Evolutionary conservation across 2,113 vertebrate genomes (phyloP).

Genomic region (Callocephalon fimbriatum): DNA sequence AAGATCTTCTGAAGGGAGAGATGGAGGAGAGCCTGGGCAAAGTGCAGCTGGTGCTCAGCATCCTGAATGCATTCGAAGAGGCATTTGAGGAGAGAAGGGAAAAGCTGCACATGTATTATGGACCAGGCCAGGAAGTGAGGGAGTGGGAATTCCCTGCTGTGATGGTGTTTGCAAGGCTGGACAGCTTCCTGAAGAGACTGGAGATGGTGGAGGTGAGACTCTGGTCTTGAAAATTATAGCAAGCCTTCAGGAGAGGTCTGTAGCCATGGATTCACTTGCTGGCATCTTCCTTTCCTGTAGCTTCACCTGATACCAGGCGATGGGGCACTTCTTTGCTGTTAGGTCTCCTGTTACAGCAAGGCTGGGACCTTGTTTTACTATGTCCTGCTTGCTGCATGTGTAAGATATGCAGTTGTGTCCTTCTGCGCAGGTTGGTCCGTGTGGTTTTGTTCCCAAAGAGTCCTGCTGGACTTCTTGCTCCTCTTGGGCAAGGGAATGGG

Average conservation of each 20-base stretch:
- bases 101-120: constrained; percentile 79
- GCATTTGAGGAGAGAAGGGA: constrained; percentile 78
- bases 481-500: background rate
- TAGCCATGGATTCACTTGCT: background rate
- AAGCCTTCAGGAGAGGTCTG: background rate
- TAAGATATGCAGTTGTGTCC: background rate
- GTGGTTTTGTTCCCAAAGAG: background rate
- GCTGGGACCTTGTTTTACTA: background rate
- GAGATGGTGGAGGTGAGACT: constrained; percentile 79
- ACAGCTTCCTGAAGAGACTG: constrained; percentile 83
- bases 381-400: background rate
- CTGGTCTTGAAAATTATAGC: background rate
- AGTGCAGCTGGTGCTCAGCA: constrained; percentile 76
- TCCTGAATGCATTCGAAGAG: constrained; percentile 80
- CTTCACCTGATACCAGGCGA: background rate
- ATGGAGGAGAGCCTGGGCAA: constrained; percentile 82
- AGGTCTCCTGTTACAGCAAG: too few species aligned
- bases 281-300: background rate
- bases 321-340: background rate
- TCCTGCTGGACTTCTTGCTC: background rate
- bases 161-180: constrained; percentile 83
- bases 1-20: constrained; percentile 90
- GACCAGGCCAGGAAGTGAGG: constrained; percentile 69
- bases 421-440: background rate
- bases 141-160: constrained; percentile 84